Base-by-base conservation (phyloP, 2,888 invertebrate species). In the Troides oblongomaculatus region DNA sequence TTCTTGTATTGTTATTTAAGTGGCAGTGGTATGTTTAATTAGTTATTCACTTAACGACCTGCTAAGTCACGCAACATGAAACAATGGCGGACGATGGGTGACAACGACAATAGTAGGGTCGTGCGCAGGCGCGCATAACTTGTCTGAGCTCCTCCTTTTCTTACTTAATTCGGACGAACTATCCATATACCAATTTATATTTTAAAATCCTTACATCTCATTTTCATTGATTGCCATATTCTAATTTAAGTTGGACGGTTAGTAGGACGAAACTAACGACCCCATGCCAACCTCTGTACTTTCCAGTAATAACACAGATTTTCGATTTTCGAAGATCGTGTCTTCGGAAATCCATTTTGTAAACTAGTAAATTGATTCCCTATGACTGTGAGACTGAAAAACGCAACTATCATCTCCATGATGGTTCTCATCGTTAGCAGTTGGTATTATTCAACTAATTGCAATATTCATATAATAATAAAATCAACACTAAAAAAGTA, bases 71-170 rank as follows among this genome's bases (percentile, higher is more conserved):
- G 89, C 84, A 79, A 79, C 80, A 75, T 76, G 77, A 78, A 83
- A 90, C 89, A 89, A 89, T 88, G 78, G 85, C 76, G 77, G 79
- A 77, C 82, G 83, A 85, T 81, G 80, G 79, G 79, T 81, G 85
- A 84, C 85, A 87, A 85, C 84, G 85, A 84, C 86, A 87, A 85
- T 84, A 79, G 82, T 76, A 74, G 72, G 76, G 79, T 86, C 90
- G 89, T 90, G 89, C 77, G 80, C 89, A 89, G 88, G 89, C 83
- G 84, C 80, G 75, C 78, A 75, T 77, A 74, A 76, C 74, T 73
- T 74, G 73, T 65, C 66, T 30, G 56, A 68, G 46, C 36, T 39
- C 43, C 46, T 46, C 62, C 57, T 23, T 60, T 56, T 66, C 30
- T 64, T 61, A 60, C 39, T 56, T 46, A 46, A 58, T 59, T 65